Conservation (phyloP, 2,888 invertebrate genomes). For the Phasia obesa region DNA sequence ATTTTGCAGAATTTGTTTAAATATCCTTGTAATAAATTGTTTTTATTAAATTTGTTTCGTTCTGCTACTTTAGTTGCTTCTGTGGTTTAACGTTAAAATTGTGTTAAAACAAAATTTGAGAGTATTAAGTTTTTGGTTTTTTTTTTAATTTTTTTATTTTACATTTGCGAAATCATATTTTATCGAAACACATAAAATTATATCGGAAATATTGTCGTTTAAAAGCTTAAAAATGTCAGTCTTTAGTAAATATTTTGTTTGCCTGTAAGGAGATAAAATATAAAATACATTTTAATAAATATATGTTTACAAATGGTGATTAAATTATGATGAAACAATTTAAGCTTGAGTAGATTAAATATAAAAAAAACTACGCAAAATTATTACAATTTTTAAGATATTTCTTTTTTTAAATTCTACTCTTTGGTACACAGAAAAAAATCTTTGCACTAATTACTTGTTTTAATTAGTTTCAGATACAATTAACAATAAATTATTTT, state of each 20-base stretch:
- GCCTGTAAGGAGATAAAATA: constrained; percentile 69
- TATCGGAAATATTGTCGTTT: constrained; percentile 82
- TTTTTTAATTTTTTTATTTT: constrained; percentile 62
- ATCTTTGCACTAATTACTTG: no score
- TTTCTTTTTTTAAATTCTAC: no score
- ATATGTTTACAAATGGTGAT: neutral
- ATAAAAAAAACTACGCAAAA: no score
- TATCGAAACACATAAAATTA: constrained; percentile 69
- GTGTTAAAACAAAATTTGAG: constrained; percentile 51
- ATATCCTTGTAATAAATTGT: constrained; percentile 56
- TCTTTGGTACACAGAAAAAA: no score
- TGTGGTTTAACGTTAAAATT: constrained; percentile 39
- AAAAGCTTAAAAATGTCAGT: constrained; percentile 83
- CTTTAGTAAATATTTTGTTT: constrained; percentile 80
- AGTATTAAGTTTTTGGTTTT: constrained; percentile 44
- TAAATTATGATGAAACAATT: neutral
- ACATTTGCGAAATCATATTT: constrained; percentile 63
- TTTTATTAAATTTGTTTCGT: neutral
- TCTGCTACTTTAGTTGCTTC: constrained; percentile 12
- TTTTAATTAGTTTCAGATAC: no score
- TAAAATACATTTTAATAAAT: constrained; percentile 23
- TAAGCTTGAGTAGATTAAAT: no score
- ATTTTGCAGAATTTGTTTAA: constrained; percentile 37
- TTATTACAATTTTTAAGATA: no score
- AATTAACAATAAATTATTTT: no score